Base-by-base conservation (phyloP, 2,113 vertebrate genomes). In the Serilophus lunatus region DNA sequence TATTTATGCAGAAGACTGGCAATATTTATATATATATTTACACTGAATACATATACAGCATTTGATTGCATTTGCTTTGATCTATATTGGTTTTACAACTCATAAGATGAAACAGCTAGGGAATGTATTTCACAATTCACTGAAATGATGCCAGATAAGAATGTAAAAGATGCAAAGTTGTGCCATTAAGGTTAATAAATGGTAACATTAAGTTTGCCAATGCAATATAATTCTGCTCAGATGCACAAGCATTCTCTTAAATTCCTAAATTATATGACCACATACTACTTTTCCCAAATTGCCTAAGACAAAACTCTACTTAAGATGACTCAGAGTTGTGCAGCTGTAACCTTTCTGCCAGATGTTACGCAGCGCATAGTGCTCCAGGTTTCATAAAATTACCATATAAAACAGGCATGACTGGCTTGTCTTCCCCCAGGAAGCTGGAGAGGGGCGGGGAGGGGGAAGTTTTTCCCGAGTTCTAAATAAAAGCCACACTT, bases 251-350 rank as follows among this genome's bases (percentile, higher is more conserved):
- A 71, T 31, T 83, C 40, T 78, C 31, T 56, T n/a, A 60, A 77
- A 92, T 75, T 89, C 80, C 72, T 91, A 75, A 93, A 89, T 95
- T 94, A 84, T 49, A 18, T 40, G 33, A 94, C 49, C 69, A 89
- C 69, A 42, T 12, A 76, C 36, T 86, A 56, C 40, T 93, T 82
- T 82, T 92, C 86, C 33, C 77, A 86, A 90, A 90, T 78, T 83
- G 60, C 60, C 3, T 24, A 68, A 71, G 63, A 66, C 47, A 88
- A 74, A 22, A 1, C 22, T 63, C 74, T 78, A 60, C 71, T 82
- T 57, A 61, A 26, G 68, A 82, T 68, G 47, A 84, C 36, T 91
- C 86, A 91, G 64, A 78, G 65, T 13, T 45, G n/a, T 2, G 4
- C 20, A 66, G 71, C 60, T 86, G 22, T 40, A 87, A 82, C 53